A percentile compares a stretch with the other conserved stretches of the same genome.
phyloP scores from a whole-genome alignment of 2,888 invertebrate genomes.

The Pharmacophagus antenor region DNA sequence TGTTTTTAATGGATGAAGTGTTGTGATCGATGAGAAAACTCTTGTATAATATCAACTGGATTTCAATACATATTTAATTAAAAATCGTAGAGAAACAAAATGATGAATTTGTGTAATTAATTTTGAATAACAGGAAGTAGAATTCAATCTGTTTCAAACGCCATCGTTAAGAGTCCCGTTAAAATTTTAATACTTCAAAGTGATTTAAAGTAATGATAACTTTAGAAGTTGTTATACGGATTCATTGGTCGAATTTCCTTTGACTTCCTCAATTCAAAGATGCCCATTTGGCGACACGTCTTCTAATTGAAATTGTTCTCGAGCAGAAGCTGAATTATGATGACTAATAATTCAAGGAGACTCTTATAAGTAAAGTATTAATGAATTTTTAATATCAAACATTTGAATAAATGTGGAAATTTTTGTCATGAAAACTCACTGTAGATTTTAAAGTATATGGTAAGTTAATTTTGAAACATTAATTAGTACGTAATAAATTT shows the following conservation, averaged over 20 bases:
- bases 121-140: background rate
- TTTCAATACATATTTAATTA: too few relatives aligned
- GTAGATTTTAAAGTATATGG: too few relatives aligned
- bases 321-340: background rate
- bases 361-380: too few relatives aligned
- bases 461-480: too few relatives aligned
- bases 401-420: too few relatives aligned
- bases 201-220: conserved; percentile 22
- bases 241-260: conserved; percentile 3
- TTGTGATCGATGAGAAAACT: too few relatives aligned
- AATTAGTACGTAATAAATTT: too few relatives aligned
- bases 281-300: background rate
- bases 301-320: background rate
- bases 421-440: too few relatives aligned
- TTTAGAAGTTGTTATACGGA: conserved; percentile 16
- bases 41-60: too few relatives aligned
- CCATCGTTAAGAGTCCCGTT: conserved; percentile 13
- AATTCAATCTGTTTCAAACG: conserved; percentile 7
- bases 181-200: conserved; percentile 23
- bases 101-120: conserved; percentile 4
- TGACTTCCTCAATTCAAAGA: conserved; percentile 5
- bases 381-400: too few relatives aligned
- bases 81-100: background rate
- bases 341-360: background rate
- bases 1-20: too few relatives aligned